Evolutionary conservation across 1,140 invertebrate species (phyloP), one percentile per base, ranked within the genome.

Genomic region (Neodiprion lecontei): DNA sequence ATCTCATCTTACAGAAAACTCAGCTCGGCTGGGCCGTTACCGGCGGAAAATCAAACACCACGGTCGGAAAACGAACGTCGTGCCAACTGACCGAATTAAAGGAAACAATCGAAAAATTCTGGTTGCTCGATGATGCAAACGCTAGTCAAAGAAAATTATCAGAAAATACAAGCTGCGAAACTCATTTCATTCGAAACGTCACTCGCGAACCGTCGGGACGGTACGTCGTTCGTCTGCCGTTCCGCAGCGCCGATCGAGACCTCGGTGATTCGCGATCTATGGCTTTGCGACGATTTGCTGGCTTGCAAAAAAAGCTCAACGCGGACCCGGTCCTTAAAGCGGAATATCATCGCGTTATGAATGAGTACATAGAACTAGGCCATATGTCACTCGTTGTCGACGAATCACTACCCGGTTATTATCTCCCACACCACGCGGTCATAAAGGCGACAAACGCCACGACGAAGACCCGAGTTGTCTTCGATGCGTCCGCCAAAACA

Each of bases 341-440:
- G 11, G 48, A 76, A 53, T 79, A 81, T 65, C 1, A 14, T 28
- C 1, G 70, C 11, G 74, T 78, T 14, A 79, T 84, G 66, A 17
- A 72, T 12, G 80, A 83, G 50, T 85, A 84, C 69, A 14, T 82
- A 1, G 47, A 72, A 0, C 48, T 74, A n/a, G 75, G 79, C 5
- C 78, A 84, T 48, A 81, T 83, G 76, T 50, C 50, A 48, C 7
- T 50, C 12, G 47, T 69, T 48, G 40, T 40, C 9, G 72, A 65
- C 28, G 28, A 40, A 40, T 9, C 11, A 1, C 4, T 9, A 7
- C 23, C 48, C 4, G 72, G 70, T 1, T 79, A 67, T 72, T 79
- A 75, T 28, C n/a, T 78, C 5, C 74, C 79, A 11, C 78, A 78
- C 76, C 76, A 80, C 53, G 67, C 74, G 0, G 77, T 81, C 0